phyloP scores from a whole-genome alignment of 1,140 invertebrate species.

The Formica selysi region DNA sequence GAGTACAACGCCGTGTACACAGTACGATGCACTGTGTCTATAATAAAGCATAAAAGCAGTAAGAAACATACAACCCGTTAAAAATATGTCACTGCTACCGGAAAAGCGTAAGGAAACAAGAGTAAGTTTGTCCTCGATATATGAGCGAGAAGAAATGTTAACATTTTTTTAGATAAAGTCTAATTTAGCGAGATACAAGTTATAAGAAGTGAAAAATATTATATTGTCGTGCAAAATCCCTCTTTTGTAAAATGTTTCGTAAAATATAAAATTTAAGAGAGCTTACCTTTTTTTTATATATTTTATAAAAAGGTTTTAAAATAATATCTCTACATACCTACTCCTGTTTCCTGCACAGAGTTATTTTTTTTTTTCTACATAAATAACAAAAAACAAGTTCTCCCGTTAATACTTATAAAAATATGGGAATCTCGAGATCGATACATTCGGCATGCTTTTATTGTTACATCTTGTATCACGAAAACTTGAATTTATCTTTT shows the following conservation, averaged over 20 bases:
- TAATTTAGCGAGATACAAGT: conserved; percentile 25
- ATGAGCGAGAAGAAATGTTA: not conserved
- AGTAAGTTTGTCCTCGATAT: conserved; percentile 16
- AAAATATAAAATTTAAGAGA: not conserved
- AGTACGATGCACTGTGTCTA: conserved; percentile 19
- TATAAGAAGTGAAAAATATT: not conserved
- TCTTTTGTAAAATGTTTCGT: not conserved
- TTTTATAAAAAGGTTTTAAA: conserved; percentile 11
- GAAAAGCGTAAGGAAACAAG: conserved; percentile 22
- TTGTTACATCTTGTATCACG: not conserved
- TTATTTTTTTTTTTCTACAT: not conserved
- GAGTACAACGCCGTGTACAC: conserved; percentile 38
- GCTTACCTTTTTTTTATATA: too few relatives aligned
- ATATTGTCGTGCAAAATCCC: not conserved
- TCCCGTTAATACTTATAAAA: not conserved
- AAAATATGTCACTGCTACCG: conserved; percentile 27
- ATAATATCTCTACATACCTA: not conserved
- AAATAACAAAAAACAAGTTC: not conserved
- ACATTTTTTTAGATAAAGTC: conserved; percentile 29
- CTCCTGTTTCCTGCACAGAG: not conserved
- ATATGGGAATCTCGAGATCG: not conserved
- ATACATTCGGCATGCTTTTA: not conserved
- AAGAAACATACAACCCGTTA: conserved; percentile 46
- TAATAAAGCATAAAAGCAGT: conserved; percentile 38
- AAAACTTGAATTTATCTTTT: not conserved